Evolutionary conservation across 1,140 invertebrate genomes (phyloP), one percentile per base, ranked within the genome.

Genomic region (Micrasema longulum): DNA sequence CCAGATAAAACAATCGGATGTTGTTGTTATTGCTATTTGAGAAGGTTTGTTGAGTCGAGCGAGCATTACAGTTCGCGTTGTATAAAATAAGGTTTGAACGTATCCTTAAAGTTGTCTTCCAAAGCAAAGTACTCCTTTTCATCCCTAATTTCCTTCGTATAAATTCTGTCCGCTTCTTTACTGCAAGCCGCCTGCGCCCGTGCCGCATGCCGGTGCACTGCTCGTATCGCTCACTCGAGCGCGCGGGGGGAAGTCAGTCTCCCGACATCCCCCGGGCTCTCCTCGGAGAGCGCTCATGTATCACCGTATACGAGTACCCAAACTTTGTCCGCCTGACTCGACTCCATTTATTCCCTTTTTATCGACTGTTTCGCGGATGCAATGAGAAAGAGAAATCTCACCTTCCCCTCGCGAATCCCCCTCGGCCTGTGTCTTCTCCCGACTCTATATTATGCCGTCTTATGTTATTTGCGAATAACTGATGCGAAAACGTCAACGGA

Each of bases 341-440:
- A 47, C 60, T 64, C 12, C 43, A 47, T 64, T 64, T 64, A 64
- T 64, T 64, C 60, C 43, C 60, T 64, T 64, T 64, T 64, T 64
- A 64, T 64, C 60, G 60, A 47, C 38, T 60, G 36, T 38, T 41
- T 2, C 22, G 4, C 60, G 60, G 60, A 23, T 64, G 60, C 60
- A 47, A 26, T 23, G 60, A 31, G 60, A 60, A 14, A 60, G 18
- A 57, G 26, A 41, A 22, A 23, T 36, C 14, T 23, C 55, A 2
- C 4, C 35, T 23, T 43, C 16, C 55, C 35, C 22, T 12, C 36
- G 26, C 26, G 26, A 7, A 31, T 35, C 55, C 10, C 35, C 55
- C 18, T 9, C 35, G 16, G 7, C 55, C 18, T 18, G 1, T 12
- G 1, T 31, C 52, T 16, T 55, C 52, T 31, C 26, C 14, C 9